Base-by-base conservation (phyloP, 2,797 vertebrate genomes). In the Dromococcyx pavoninus region DNA sequence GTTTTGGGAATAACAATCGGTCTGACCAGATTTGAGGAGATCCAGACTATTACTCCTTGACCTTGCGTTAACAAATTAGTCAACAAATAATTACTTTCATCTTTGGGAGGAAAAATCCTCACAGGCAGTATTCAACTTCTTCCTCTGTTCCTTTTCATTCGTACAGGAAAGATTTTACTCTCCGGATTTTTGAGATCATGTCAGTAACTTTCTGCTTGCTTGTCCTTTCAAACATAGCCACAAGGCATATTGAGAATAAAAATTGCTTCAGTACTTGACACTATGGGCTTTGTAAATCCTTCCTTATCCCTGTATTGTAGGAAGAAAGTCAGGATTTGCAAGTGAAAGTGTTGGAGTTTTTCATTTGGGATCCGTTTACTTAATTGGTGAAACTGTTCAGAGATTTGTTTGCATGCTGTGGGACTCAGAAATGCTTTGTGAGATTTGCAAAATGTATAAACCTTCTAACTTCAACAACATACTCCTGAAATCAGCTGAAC, bases 311-410 rank as follows among this genome's bases (percentile, higher is more conserved):
- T 88, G 48, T 51, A 66, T 72, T 44, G 66, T 46, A 79, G 44
- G 65, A 95, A 89, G 56, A 87, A 90, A 92, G 53, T 94, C 30
- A 3, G 87, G 83, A 96, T 96, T 96, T 97, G 81, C 80, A 95
- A 96, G 66, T 75, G 83, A 93, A 87, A 96, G 24, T 74, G 50
- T 66, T 85, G 50, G 70, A 67, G 57, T 54, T 95, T 90, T 83
- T 89, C 51, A 58, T 88, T 91, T 0, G 0, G 48, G 62, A 81
- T 93, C 95, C 75, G 10, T 93, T 91, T 69, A 44, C 44, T 78
- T 95, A 94, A 96, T 92, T 96, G 86, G 41, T 35, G 77, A 90
- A 89, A 84, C 76, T 73, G 35, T 93, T 96, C 67, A 74, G 82
- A 90, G 65, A 66, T 94, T 91, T 89, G n/a, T 70, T 83, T 83